These are phyloP conservation scores for Potamilus streckersoni DNA, from an alignment of 1,140 invertebrate species.

Conservation along the genomic window DNA sequence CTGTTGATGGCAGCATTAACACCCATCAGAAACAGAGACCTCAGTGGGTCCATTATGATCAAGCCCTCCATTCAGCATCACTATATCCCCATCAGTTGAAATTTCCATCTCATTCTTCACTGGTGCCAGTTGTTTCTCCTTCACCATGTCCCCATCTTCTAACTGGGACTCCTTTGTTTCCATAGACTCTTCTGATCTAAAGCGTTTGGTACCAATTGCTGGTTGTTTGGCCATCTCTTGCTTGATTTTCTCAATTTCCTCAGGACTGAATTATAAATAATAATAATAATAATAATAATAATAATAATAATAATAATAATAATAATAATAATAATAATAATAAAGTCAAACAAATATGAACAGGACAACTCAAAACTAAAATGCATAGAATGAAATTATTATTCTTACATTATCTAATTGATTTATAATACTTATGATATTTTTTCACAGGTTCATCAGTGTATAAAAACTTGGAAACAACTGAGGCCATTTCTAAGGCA, in stretches of 20 bases:
- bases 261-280: constrained; percentile 46
- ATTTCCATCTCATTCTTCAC: neutral
- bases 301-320: neutral
- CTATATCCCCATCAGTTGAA: neutral
- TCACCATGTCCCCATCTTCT: neutral
- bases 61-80: neutral
- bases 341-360: neutral
- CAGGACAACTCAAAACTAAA: neutral
- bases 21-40: too few species aligned
- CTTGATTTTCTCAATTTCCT: constrained; percentile 55
- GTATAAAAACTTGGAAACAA: too few species aligned
- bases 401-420: neutral
- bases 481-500: too few species aligned
- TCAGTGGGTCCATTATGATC: too few species aligned
- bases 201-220: neutral
- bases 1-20: too few species aligned
- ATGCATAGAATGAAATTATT: neutral
- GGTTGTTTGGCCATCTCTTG: constrained; percentile 45
- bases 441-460: neutral
- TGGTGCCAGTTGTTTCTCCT: constrained; percentile 1
- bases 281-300: constrained; percentile 3
- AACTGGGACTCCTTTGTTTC: neutral
- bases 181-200: neutral
- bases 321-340: neutral
- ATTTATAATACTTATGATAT: neutral